Evolutionary conservation across 2,888 invertebrate genomes (phyloP).

Genomic region (Hylaea fasciaria): DNA sequence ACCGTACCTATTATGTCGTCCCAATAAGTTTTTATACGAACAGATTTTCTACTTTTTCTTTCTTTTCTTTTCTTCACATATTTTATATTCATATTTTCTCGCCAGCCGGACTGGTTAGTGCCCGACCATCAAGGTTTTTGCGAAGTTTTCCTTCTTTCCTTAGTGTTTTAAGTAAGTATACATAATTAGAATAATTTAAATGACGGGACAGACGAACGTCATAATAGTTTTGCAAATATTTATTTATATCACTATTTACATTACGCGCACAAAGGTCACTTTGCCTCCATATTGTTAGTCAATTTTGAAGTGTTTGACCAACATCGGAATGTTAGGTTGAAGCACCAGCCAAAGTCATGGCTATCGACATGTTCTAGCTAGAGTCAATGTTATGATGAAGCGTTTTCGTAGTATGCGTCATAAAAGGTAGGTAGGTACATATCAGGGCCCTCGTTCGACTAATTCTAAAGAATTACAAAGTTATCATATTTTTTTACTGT

Average conservation of each 20-base stretch:
- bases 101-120: no score
- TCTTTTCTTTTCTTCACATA: no score
- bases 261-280: slow-evolving; percentile 65
- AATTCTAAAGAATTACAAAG: no score
- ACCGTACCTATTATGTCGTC: no score
- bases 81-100: no score
- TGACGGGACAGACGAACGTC: slow-evolving; percentile 33
- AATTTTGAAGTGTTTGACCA: slow-evolving; percentile 61
- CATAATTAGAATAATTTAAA: slow-evolving; percentile 3
- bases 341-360: slow-evolving; percentile 54
- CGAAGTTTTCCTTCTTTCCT: no score
- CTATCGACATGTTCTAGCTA: slow-evolving; percentile 14
- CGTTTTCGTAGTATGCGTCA: neutral
- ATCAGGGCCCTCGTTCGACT: no score
- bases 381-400: slow-evolving; percentile 23
- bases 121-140: no score
- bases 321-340: slow-evolving; percentile 62
- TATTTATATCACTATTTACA: slow-evolving; percentile 62
- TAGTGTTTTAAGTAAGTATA: neutral
- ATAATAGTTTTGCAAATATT: slow-evolving; percentile 62
- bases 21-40: no score
- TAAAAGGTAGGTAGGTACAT: no score
- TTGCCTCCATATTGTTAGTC: slow-evolving; percentile 57
- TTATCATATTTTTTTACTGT: no score
- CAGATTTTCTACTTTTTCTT: no score